Percentiles rank a stretch among this genome's conserved stretches.
Conservation (phyloP, 2,113 vertebrate genomes). For the Chloropsis hardwickii region DNA sequence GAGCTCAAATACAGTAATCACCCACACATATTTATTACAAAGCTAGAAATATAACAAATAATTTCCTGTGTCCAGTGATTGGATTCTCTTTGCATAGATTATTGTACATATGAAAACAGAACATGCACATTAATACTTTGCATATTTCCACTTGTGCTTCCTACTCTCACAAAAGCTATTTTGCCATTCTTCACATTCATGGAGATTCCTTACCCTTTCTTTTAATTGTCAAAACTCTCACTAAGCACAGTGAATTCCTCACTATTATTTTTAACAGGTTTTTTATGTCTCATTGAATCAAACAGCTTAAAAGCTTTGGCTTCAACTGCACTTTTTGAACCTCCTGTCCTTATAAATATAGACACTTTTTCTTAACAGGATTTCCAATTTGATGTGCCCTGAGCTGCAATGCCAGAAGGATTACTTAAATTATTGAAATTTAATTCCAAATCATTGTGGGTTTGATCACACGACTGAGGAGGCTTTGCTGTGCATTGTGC, state of each 20-base stretch:
- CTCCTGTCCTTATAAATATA: not conserved
- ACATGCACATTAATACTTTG: not conserved
- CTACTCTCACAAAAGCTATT: not conserved
- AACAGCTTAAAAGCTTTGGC: slow-evolving; percentile 1
- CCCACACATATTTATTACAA: not conserved
- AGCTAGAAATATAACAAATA: not conserved
- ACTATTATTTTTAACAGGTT: not conserved
- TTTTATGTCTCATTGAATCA: not conserved
- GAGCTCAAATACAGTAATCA: not conserved
- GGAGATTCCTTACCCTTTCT: not conserved
- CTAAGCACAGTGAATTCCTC: not conserved
- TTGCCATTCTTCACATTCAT: not conserved
- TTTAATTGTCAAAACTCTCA: not conserved
- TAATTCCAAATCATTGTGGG: slow-evolving; percentile 3
- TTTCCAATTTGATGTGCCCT: not conserved
- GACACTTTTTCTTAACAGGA: not conserved
- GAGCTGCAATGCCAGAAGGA: not conserved
- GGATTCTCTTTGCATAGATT: not conserved
- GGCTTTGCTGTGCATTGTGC: not conserved
- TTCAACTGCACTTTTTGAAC: not conserved
- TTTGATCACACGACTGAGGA: not conserved
- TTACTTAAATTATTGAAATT: slow-evolving; percentile 21
- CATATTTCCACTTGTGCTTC: not conserved
- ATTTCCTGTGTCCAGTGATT: not conserved
- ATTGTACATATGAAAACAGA: not conserved